phyloP scores from a whole-genome alignment of 2,797 vertebrate species.

The Mus spretus region DNA sequence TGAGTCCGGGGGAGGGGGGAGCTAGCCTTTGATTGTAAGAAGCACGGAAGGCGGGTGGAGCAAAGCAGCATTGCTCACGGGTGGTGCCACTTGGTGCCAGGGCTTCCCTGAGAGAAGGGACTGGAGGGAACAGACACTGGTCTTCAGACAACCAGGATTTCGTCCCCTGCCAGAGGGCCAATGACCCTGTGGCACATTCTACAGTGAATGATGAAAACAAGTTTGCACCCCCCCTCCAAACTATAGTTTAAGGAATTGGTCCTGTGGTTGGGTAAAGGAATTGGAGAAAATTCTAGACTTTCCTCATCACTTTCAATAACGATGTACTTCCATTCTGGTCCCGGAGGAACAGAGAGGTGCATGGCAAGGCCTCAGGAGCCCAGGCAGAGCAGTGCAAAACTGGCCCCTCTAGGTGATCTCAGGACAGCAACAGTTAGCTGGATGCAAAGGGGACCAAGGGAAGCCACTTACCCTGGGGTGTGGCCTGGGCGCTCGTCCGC shows the following conservation, averaged over 20 bases:
- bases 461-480: slow-evolving; percentile 93
- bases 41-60: neutral
- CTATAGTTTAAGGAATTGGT: neutral
- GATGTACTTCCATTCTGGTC: neutral
- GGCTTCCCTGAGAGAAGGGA: neutral
- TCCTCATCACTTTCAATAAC: neutral
- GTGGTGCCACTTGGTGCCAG: neutral
- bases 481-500: slow-evolving; percentile 81
- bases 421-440: neutral
- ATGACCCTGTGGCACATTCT: neutral
- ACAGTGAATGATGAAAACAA: neutral
- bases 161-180: neutral
- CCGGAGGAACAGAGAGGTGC: neutral
- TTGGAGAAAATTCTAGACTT: neutral
- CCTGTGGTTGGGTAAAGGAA: neutral
- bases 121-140: neutral
- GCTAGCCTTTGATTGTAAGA: neutral
- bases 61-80: neutral
- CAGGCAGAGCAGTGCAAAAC: neutral
- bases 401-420: neutral
- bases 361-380: slow-evolving; percentile 1
- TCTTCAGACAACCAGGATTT: neutral
- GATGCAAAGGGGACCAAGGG: rapidly evolving
- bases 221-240: neutral
- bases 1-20: neutral